Evolutionary conservation across 2,113 vertebrate genomes (phyloP).

Genomic region (Otolemur garnettii): DNA sequence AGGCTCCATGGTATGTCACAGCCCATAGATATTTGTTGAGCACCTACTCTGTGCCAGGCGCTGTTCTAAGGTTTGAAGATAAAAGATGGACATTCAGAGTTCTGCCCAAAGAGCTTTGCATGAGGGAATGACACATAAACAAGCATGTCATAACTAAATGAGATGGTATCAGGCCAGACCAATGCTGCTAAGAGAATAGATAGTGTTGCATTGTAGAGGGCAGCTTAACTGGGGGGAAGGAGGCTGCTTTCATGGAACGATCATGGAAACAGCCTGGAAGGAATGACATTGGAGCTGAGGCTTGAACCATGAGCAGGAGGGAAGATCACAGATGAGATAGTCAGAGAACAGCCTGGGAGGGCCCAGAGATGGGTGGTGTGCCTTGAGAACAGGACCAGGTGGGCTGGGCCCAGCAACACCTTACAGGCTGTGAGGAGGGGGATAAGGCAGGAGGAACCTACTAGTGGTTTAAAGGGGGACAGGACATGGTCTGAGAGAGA

Average conservation of each 20-base stretch:
- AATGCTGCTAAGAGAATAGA: not conserved
- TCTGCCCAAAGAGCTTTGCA: not conserved
- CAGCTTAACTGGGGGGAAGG: not conserved
- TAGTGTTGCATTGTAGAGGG: not conserved
- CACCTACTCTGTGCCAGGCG: not conserved
- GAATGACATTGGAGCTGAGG: not conserved
- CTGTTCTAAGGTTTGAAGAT: not conserved
- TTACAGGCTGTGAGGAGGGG: no score
- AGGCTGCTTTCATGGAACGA: not conserved
- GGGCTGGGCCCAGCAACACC: not conserved
- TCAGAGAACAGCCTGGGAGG: not conserved
- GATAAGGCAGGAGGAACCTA: not conserved
- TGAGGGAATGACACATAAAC: not conserved
- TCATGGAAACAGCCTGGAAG: not conserved
- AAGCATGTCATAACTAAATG: not conserved
- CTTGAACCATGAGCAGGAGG: not conserved
- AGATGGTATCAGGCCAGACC: not conserved
- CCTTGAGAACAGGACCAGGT: not conserved
- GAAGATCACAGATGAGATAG: not conserved
- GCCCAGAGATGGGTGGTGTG: rapidly evolving
- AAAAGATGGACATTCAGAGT: not conserved
- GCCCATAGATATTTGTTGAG: not conserved
- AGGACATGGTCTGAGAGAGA: not conserved
- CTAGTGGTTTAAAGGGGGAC: not conserved
- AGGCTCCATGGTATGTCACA: not conserved